Evolutionary conservation across 2,797 vertebrate species (phyloP), one percentile per base, ranked within the genome.

Genomic region (Leptatherina wallacei): DNA sequence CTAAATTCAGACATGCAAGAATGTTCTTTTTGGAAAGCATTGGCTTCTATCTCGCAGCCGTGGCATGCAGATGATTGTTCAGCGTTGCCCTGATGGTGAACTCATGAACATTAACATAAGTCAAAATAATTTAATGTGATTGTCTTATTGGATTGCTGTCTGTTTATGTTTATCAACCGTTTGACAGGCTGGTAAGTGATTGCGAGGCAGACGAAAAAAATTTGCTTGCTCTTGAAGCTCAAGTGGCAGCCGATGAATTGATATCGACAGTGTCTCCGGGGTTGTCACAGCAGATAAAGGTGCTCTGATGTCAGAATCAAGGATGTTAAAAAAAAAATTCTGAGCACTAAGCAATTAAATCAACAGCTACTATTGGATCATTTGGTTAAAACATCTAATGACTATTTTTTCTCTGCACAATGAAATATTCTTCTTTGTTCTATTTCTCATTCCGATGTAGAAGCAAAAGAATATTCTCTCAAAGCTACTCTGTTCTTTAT

Each of bases 401-500:
- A 42, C 2, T n/a, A 4, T 51, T 10, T 49, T 49, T 49, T 61
- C 1, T 65, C 4, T 68, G 42, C n/a, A 1, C 24, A 12, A 3
- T 49, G 6, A 20, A 32, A 12, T 38, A 27, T 16, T 44, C 52
- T 62, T 44, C 9, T 32, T 29, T 27, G 40, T 42, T 30, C 64
- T 44, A 7, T 20, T 35, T 22, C 8, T 49, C 57, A 56, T 24
- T n/a, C 64, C 55, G 52, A 14, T 32, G 22, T 2, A 42, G 55
- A 61, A 18, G 4, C 12, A 62, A 63, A 30, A 56, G 10, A 44
- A 56, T 13, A 33, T 60, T 81, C 22, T 29, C 60, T 32, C 36
- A 42, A 57, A 76, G 55, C 33, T 9, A 3, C 61, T 49, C 24
- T 60, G 59, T 77, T 78, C 35, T 77, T 72, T 44, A 71, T 36